phyloP scores from a whole-genome alignment of 2,888 invertebrate genomes.

The Chrysolina oricalcia region DNA sequence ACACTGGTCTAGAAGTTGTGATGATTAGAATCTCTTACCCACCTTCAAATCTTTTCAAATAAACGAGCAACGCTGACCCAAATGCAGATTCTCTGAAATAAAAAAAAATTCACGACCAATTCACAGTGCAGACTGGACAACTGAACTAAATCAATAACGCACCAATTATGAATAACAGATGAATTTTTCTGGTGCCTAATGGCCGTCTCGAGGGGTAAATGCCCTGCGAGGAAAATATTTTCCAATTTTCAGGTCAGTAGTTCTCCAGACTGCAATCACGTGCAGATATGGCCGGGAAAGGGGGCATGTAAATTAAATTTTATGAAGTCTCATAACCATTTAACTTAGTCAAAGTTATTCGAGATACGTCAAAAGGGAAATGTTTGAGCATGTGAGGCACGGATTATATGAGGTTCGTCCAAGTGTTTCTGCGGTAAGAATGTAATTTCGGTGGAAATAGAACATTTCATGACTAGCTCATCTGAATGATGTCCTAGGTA shows the following conservation, averaged over 20 bases:
- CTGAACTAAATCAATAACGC: not conserved
- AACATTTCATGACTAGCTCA: not conserved
- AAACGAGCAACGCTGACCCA: too few species aligned
- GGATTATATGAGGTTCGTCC: not conserved
- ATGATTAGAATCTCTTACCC: too few species aligned
- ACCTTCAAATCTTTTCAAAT: too few species aligned
- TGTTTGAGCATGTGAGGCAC: conserved; percentile 23
- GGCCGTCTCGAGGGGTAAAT: not conserved
- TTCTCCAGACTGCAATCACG: conserved; percentile 13
- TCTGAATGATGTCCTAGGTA: not conserved
- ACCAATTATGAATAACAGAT: not conserved
- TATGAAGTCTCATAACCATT: conserved; percentile 29
- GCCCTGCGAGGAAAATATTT: conserved; percentile 9
- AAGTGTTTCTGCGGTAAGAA: not conserved
- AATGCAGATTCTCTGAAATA: too few species aligned
- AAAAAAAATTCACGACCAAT: too few species aligned
- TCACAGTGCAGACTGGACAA: not conserved
- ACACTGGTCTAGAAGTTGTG: too few species aligned
- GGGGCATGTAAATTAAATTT: conserved; percentile 25
- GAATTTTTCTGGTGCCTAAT: not conserved
- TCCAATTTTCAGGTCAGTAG: conserved; percentile 15
- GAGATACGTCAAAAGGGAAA: not conserved
- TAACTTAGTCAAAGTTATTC: conserved; percentile 31
- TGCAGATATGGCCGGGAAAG: conserved; percentile 11
- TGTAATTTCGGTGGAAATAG: not conserved